These are phyloP conservation scores for Listrodromus nycthemerus DNA, from an alignment of 2,888 invertebrate species.

Conservation along the genomic window DNA sequence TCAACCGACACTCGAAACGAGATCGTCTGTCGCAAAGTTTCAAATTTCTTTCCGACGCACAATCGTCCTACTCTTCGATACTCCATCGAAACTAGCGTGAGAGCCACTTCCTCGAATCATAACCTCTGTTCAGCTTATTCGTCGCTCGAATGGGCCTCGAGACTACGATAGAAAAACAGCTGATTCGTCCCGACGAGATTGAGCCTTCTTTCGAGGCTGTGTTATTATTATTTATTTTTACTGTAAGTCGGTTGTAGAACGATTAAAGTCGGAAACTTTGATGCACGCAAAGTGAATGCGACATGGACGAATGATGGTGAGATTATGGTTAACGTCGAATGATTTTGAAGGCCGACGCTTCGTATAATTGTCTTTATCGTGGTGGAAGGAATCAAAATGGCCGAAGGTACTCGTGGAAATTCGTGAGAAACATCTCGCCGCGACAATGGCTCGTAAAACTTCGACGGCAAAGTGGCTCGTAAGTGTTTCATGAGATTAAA, in stretches of 20 bases:
- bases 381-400: background rate
- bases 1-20: conserved; percentile 61
- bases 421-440: background rate
- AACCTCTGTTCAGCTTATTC: background rate
- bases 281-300: too few species aligned
- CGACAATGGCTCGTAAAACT: background rate
- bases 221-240: background rate
- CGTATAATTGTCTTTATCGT: background rate
- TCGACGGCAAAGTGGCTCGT: background rate
- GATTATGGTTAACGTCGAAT: background rate
- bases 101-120: background rate
- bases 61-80: conserved; percentile 24
- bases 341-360: background rate
- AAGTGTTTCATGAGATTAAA: background rate
- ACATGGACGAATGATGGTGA: background rate
- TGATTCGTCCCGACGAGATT: background rate
- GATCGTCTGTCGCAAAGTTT: conserved; percentile 61
- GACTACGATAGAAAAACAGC: background rate
- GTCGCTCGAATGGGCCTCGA: background rate
- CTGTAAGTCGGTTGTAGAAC: too few species aligned
- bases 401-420: background rate
- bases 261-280: background rate
- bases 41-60: conserved; percentile 54
- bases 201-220: background rate
- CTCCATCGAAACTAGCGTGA: background rate